These are phyloP conservation scores for Orthonychiurus folsomi DNA, from an alignment of 2,888 invertebrate species.

Conservation along the genomic window DNA sequence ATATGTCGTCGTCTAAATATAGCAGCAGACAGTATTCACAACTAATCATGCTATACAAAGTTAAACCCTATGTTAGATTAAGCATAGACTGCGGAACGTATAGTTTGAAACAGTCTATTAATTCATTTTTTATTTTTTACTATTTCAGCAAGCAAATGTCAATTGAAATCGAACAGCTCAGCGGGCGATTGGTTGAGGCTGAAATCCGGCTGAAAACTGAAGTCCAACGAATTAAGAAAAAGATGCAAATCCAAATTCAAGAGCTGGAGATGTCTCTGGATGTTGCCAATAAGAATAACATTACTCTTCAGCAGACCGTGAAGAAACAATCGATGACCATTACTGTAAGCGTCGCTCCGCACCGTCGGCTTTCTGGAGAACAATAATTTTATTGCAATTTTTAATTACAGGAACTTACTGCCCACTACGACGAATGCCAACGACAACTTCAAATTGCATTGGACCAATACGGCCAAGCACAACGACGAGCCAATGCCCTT, in stretches of 20 bases:
- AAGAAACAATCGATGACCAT: conserved; percentile 93
- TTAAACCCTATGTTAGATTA: no score
- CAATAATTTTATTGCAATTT: background rate
- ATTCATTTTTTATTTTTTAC: no score
- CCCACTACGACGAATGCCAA: conserved; percentile 92
- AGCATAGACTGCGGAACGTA: no score
- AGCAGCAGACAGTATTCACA: no score
- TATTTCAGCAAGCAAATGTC: conserved; percentile 82
- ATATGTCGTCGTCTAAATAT: no score
- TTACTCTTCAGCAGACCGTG: conserved; percentile 92
- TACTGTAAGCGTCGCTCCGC: conserved; percentile 53
- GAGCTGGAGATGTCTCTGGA: conserved; percentile 94
- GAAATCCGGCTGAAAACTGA: conserved; percentile 93
- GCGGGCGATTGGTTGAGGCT: conserved; percentile 87
- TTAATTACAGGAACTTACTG: conserved; percentile 67
- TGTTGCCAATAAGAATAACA: conserved; percentile 95
- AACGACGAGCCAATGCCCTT: conserved; percentile 78
- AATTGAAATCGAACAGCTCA: conserved; percentile 94
- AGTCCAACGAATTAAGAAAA: conserved; percentile 96
- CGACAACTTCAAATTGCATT: conserved; percentile 90
- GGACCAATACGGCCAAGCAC: conserved; percentile 83
- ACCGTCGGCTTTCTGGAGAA: conserved; percentile 7
- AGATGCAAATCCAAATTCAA: conserved; percentile 94
- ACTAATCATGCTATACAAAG: background rate
- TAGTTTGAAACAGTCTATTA: no score